phyloP scores from a whole-genome alignment of 2,888 invertebrate genomes.

The Ommatoiulus sabulosus region DNA sequence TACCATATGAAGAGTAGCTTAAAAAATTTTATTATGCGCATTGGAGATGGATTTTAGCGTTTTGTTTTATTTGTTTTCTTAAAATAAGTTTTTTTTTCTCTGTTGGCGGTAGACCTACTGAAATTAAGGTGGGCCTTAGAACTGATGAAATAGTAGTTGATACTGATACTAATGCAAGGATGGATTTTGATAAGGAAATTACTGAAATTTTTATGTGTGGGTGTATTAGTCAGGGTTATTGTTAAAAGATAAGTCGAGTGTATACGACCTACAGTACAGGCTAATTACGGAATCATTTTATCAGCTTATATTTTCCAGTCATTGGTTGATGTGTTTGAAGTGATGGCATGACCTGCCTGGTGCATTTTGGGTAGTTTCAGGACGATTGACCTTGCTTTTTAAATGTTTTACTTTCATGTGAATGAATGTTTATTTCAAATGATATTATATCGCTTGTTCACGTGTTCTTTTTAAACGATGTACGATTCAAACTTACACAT shows the following conservation, averaged over 20 bases:
- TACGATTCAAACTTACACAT: neutral
- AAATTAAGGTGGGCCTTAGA: too few species aligned
- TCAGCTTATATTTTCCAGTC: neutral
- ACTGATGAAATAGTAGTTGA: too few species aligned
- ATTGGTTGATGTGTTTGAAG: neutral
- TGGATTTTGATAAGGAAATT: too few species aligned
- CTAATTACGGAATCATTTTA: neutral
- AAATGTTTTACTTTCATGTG: neutral
- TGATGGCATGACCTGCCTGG: constrained; percentile 37
- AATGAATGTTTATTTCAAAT: neutral
- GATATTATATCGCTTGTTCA: neutral
- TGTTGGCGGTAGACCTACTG: too few species aligned
- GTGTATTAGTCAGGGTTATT: neutral
- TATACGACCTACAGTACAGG: neutral
- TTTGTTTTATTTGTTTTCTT: too few species aligned
- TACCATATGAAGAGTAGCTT: too few species aligned
- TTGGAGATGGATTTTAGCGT: too few species aligned
- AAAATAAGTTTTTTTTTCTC: too few species aligned
- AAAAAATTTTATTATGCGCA: too few species aligned
- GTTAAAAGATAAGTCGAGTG: neutral
- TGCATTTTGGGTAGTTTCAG: constrained; percentile 25
- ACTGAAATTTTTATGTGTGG: neutral
- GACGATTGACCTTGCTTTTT: neutral
- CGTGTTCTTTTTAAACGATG: neutral
- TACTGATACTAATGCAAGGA: too few species aligned